A percentile compares a stretch with the other conserved stretches of the same genome.
phyloP scores from a whole-genome alignment of 2,888 invertebrate species.

The Chrysotoxum bicinctum region DNA sequence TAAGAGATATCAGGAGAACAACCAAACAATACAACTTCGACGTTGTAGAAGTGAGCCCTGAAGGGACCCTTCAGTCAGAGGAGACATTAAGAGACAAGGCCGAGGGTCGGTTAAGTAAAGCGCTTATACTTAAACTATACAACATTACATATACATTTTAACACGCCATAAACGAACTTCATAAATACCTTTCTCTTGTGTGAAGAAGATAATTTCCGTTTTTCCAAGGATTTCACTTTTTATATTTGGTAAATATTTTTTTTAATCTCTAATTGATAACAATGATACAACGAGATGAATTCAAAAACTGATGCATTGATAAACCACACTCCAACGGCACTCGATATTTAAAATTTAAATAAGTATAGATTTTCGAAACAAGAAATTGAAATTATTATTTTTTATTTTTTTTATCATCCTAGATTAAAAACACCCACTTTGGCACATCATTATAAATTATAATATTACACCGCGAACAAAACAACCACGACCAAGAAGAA shows the following conservation, averaged over 20 bases:
- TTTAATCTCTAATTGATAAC: constrained; percentile 14
- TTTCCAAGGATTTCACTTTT: constrained; percentile 35
- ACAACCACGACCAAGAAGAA: constrained; percentile 28
- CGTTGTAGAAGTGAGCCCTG: constrained; percentile 27
- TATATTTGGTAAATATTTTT: not conserved
- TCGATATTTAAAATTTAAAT: constrained; percentile 4
- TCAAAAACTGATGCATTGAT: not conserved
- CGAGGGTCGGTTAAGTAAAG: not conserved
- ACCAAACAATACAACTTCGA: constrained; percentile 13
- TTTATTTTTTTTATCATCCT: constrained; percentile 14
- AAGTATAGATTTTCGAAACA: not conserved
- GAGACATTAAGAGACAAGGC: constrained; percentile 9
- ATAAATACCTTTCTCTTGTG: constrained; percentile 67
- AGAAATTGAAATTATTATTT: not conserved
- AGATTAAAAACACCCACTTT: constrained; percentile 19
- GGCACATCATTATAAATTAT: constrained; percentile 41
- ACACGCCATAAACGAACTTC: constrained; percentile 66
- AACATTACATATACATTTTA: constrained; percentile 43
- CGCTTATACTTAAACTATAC: constrained; percentile 29
- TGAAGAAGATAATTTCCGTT: constrained; percentile 55
- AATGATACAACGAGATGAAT: not conserved
- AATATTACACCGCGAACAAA: constrained; percentile 22
- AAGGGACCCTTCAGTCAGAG: constrained; percentile 28
- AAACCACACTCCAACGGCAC: constrained; percentile 17
- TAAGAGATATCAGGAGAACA: constrained; percentile 38